Evolutionary conservation across 2,888 invertebrate species (phyloP).

Genomic region (Nymphalis urticae): DNA sequence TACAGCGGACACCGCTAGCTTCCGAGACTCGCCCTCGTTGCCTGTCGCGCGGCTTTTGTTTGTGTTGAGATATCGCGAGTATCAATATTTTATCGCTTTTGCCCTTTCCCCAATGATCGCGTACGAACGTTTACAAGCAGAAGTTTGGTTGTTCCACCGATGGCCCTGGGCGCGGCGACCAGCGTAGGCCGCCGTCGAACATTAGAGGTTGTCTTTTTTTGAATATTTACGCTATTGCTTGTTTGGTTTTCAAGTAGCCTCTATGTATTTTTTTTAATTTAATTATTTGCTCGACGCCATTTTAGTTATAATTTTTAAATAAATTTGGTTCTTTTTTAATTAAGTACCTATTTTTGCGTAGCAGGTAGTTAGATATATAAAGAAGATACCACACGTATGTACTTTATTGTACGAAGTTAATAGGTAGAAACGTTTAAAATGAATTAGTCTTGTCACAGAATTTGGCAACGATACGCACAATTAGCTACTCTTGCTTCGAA

Average conservation of each 20-base stretch:
- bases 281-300: slow-evolving; percentile 7
- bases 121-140: slow-evolving; percentile 20
- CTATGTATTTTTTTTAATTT: slow-evolving; percentile 1
- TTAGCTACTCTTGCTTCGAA: background rate
- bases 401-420: too few species aligned
- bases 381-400: too few species aligned
- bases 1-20: slow-evolving; percentile 36
- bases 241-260: slow-evolving; percentile 3
- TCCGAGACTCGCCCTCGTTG: slow-evolving; percentile 34
- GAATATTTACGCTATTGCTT: slow-evolving; percentile 25
- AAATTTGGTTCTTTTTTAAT: too few species aligned
- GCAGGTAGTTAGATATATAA: too few species aligned
- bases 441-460: too few species aligned
- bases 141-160: slow-evolving; percentile 24
- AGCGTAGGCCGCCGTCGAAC: slow-evolving; percentile 27
- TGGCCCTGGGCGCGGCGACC: slow-evolving; percentile 28
- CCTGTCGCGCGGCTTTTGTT: slow-evolving; percentile 37
- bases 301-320: too few species aligned
- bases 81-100: slow-evolving; percentile 24
- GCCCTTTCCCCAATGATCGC: slow-evolving; percentile 35
- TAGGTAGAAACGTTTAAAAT: too few species aligned
- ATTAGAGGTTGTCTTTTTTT: slow-evolving; percentile 33
- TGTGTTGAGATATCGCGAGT: slow-evolving; percentile 28
- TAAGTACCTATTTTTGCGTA: too few species aligned
- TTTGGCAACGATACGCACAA: background rate